Percentiles rank a stretch among this genome's conserved stretches.
Evolutionary conservation across 2,797 vertebrate genomes (phyloP).

Genomic region (Stomatorhinus walkeri): DNA sequence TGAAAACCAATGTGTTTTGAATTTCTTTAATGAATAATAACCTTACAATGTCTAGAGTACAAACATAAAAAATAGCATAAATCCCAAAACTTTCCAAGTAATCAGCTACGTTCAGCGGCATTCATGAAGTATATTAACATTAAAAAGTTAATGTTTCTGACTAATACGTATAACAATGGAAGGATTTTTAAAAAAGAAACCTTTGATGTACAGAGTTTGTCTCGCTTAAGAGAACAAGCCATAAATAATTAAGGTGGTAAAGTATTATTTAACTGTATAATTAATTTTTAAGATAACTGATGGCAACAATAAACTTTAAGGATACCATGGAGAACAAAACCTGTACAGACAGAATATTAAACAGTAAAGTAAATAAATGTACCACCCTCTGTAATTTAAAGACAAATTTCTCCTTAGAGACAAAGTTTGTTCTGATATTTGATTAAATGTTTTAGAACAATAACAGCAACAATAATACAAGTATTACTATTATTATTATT

Average conservation of each 20-base stretch:
- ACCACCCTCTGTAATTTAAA: not conserved
- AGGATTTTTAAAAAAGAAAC: slow-evolving; percentile 20
- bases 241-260: slow-evolving; percentile 73
- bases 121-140: slow-evolving; percentile 38
- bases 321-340: slow-evolving; percentile 50
- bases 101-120: not conserved
- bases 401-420: not conserved
- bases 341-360: slow-evolving; percentile 39
- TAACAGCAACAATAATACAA: not conserved
- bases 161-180: slow-evolving; percentile 37
- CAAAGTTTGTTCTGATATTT: not conserved
- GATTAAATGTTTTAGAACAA: not conserved
- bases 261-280: slow-evolving; percentile 68
- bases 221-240: slow-evolving; percentile 55
- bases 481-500: not conserved
- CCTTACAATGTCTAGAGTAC: not conserved
- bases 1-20: not conserved
- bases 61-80: not conserved
- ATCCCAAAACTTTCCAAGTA: not conserved
- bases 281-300: slow-evolving; percentile 69
- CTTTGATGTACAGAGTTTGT: slow-evolving; percentile 42
- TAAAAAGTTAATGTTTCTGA: slow-evolving; percentile 47
- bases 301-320: slow-evolving; percentile 54
- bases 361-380: slow-evolving; percentile 24
- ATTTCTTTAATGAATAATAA: not conserved